Conservation (phyloP, 2,888 invertebrate species). For the Heliconius ethilla region DNA sequence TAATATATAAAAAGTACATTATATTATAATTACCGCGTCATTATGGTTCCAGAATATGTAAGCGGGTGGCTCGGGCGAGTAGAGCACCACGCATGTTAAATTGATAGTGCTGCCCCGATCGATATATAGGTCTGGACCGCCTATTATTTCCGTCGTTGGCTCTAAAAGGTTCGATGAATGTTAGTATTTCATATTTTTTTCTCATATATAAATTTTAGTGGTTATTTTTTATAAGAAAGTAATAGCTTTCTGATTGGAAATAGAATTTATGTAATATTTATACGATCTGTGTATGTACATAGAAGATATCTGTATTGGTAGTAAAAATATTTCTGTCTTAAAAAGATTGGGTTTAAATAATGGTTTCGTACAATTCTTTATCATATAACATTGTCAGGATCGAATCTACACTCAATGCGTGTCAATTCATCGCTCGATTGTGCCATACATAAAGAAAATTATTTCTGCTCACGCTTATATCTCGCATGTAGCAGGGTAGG, state of each 20-base stretch:
- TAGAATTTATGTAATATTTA: background rate
- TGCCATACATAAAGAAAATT: no score
- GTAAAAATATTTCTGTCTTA: no score
- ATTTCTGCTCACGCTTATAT: no score
- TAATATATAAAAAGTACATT: background rate
- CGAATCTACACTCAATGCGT: no score
- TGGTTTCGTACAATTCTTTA: no score
- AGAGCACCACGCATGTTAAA: constrained; percentile 94
- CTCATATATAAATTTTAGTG: background rate
- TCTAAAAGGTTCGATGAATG: constrained; percentile 83
- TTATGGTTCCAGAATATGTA: constrained; percentile 98
- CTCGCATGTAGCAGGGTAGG: no score
- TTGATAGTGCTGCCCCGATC: constrained; percentile 97
- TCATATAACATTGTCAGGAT: no score
- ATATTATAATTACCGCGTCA: constrained; percentile 86
- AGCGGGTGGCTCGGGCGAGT: constrained; percentile 95
- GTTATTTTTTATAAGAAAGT: background rate
- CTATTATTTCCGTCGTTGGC: constrained; percentile 95
- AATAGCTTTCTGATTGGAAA: background rate
- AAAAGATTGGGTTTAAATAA: no score
- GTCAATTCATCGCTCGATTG: no score
- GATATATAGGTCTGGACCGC: constrained; percentile 95
- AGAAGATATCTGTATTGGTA: no score
- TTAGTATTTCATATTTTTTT: constrained; percentile 21
- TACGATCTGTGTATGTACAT: background rate